These are phyloP conservation scores for Brachionus plicatilis DNA, from an alignment of 1,140 invertebrate species.

Conservation along the genomic window DNA sequence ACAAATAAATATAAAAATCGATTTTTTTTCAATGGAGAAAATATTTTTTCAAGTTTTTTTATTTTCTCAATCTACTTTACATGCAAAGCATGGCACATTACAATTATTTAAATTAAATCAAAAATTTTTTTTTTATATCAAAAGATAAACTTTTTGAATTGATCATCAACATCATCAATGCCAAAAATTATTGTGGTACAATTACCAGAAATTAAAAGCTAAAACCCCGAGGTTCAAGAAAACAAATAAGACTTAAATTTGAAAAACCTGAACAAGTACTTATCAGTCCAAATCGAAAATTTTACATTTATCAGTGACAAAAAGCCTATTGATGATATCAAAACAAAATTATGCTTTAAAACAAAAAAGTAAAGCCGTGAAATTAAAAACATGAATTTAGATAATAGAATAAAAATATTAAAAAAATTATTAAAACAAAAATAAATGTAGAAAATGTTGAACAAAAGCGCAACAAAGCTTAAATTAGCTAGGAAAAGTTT, in stretches of 20 bases:
- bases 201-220: background rate
- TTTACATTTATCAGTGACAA: background rate
- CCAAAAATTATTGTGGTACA: background rate
- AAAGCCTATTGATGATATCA: background rate
- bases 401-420: background rate
- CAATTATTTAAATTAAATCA: too few species aligned
- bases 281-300: background rate
- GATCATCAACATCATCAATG: too few species aligned
- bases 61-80: too few species aligned
- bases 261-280: conserved; percentile 6
- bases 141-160: too few species aligned
- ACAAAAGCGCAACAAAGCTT: background rate
- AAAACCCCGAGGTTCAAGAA: background rate
- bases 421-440: conserved; percentile 34
- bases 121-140: too few species aligned
- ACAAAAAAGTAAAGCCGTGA: background rate
- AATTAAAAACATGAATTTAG: background rate
- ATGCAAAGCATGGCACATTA: too few species aligned
- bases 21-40: too few species aligned
- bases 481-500: background rate
- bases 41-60: too few species aligned
- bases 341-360: background rate
- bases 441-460: background rate
- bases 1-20: too few species aligned
- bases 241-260: background rate